Conservation (phyloP, 2,888 invertebrate genomes). For the Drosophila conformis region DNA sequence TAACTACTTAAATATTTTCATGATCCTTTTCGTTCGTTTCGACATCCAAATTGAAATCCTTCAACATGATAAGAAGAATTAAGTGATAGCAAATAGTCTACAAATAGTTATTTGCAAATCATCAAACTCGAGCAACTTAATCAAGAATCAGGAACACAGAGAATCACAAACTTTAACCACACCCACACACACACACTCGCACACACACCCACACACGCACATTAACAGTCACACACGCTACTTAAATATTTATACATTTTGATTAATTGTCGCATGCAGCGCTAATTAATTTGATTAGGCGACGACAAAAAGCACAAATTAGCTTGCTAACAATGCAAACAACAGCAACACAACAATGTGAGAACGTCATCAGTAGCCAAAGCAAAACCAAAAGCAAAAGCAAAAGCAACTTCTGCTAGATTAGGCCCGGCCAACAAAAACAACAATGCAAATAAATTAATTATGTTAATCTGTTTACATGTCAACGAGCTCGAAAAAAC, state of each 20-base stretch:
- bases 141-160: neutral
- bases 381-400: conserved; percentile 16
- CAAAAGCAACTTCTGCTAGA: conserved; percentile 28
- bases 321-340: conserved; percentile 51
- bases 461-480: conserved; percentile 80
- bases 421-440: conserved; percentile 37
- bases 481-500: conserved; percentile 54
- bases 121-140: conserved; percentile 8
- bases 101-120: neutral
- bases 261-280: conserved; percentile 56
- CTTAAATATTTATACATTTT: conserved; percentile 53
- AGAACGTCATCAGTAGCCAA: conserved; percentile 36
- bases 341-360: conserved; percentile 16
- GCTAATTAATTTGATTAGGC: conserved; percentile 77
- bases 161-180: neutral
- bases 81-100: neutral
- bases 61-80: no score
- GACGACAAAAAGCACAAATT: conserved; percentile 66
- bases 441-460: conserved; percentile 73
- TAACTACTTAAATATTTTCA: neutral
- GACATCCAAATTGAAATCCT: neutral
- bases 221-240: neutral
- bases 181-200: neutral
- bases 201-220: neutral
- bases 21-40: neutral